A percentile compares a stretch with the other conserved stretches of the same genome.
phyloP scores from a whole-genome alignment of 2,113 vertebrate species.

The Peromyscus leucopus region DNA sequence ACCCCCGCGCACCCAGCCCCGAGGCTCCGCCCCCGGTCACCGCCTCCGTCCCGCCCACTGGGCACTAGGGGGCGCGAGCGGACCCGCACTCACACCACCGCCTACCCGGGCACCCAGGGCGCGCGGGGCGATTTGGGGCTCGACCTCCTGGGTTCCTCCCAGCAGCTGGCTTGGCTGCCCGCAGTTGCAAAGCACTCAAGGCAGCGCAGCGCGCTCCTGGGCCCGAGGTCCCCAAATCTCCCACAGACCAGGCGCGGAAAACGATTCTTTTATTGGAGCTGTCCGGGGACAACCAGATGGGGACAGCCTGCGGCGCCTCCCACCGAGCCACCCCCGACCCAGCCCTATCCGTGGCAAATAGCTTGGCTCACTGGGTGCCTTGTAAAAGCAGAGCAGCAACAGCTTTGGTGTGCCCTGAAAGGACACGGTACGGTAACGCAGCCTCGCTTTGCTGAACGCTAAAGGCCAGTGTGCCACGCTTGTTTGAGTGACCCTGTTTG shows the following conservation, averaged over 20 bases:
- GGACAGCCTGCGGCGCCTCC: neutral
- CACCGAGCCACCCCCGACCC: neutral
- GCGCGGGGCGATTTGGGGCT: neutral
- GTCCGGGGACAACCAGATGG: neutral
- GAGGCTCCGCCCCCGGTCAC: constrained; percentile 37
- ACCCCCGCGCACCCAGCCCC: neutral
- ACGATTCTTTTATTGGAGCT: neutral
- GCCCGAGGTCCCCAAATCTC: rapidly evolving
- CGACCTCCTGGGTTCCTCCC: rapidly evolving
- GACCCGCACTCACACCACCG: neutral
- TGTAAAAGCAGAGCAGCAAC: constrained; percentile 50
- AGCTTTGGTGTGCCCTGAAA: constrained; percentile 1
- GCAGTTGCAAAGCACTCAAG: rapidly evolving
- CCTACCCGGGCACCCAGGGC: rapidly evolving
- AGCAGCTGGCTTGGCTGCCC: neutral
- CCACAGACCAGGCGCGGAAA: neutral
- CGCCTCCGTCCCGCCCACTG: constrained; percentile 5
- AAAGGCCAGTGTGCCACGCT: neutral
- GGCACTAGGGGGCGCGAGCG: neutral
- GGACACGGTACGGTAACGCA: constrained; percentile 20
- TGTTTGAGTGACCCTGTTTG: constrained; percentile 14
- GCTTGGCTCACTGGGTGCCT: neutral
- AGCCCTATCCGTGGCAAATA: neutral
- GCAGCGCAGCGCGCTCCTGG: neutral
- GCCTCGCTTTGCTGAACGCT: constrained; percentile 18